Percentiles rank a stretch among this genome's conserved stretches.
Conservation (phyloP, 2,113 vertebrate genomes). For the Smithornis capensis region DNA sequence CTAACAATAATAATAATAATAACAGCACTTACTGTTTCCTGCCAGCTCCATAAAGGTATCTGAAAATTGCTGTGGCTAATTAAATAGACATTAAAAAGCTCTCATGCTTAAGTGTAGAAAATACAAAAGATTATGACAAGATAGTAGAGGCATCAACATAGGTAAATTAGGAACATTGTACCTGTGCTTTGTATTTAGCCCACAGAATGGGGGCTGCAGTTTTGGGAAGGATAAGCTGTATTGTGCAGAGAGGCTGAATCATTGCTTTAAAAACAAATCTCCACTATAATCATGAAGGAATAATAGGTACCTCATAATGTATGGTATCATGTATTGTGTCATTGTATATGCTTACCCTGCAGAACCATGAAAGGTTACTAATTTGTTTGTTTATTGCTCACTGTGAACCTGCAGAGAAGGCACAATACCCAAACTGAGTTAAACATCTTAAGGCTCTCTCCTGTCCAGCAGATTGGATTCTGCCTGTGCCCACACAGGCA, state of each 20-base stretch:
- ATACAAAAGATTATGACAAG: constrained; percentile 56
- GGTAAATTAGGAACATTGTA: constrained; percentile 8
- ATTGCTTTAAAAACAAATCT: constrained; percentile 47
- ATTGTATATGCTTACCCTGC: background rate
- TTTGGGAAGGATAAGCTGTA: constrained; percentile 8
- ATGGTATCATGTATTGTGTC: background rate
- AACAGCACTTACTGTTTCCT: constrained; percentile 17
- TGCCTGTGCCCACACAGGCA: background rate
- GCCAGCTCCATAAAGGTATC: background rate
- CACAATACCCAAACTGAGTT: background rate
- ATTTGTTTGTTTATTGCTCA: constrained; percentile 9
- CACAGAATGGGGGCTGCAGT: constrained; percentile 33
- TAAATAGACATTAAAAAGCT: constrained; percentile 30
- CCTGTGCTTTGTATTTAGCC: constrained; percentile 31
- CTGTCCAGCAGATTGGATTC: background rate
- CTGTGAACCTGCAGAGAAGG: background rate
- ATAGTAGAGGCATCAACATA: constrained; percentile 8
- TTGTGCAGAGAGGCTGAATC: constrained; percentile 44
- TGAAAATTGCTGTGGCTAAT: constrained; percentile 25
- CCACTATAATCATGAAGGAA: constrained; percentile 20
- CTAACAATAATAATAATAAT: constrained; percentile 31
- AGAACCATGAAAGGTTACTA: background rate
- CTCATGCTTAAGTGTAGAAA: constrained; percentile 19
- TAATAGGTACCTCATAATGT: constrained; percentile 25
- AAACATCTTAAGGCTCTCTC: background rate